These are phyloP conservation scores for Tiliqua scincoides DNA, from an alignment of 2,113 vertebrate species.

Conservation along the genomic window DNA sequence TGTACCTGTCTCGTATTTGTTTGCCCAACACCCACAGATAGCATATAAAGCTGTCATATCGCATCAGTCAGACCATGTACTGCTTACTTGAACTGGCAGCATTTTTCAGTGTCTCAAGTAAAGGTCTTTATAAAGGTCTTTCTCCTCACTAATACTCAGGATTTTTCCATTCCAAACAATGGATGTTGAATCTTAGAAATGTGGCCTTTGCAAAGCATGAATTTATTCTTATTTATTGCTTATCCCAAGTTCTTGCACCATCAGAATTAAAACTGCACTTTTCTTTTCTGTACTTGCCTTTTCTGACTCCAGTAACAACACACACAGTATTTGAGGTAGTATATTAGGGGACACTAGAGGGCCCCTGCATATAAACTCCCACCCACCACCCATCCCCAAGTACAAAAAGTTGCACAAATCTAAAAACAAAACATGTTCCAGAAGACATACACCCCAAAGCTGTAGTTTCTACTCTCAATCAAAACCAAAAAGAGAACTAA, in stretches of 20 bases:
- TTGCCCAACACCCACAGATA: too few relatives aligned
- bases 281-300: conserved; percentile 1
- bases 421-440: neutral
- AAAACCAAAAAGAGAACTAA: neutral
- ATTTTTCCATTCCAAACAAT: neutral
- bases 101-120: neutral
- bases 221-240: conserved; percentile 23
- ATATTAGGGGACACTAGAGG: neutral
- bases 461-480: neutral
- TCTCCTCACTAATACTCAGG: too few relatives aligned
- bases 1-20: neutral
- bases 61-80: too few relatives aligned
- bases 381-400: neutral
- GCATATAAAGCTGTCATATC: neutral
- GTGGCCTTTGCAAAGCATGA: conserved; percentile 10
- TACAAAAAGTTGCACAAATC: neutral
- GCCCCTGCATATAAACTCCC: neutral
- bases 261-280: neutral
- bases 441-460: neutral
- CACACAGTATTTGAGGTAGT: neutral
- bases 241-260: neutral
- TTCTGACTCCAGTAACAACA: neutral
- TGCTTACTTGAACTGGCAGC: neutral
- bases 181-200: conserved; percentile 7
- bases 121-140: neutral